Evolutionary conservation across 2,797 vertebrate species (phyloP), one percentile per base, ranked within the genome.

Genomic region (Pangasius mekongensis): DNA sequence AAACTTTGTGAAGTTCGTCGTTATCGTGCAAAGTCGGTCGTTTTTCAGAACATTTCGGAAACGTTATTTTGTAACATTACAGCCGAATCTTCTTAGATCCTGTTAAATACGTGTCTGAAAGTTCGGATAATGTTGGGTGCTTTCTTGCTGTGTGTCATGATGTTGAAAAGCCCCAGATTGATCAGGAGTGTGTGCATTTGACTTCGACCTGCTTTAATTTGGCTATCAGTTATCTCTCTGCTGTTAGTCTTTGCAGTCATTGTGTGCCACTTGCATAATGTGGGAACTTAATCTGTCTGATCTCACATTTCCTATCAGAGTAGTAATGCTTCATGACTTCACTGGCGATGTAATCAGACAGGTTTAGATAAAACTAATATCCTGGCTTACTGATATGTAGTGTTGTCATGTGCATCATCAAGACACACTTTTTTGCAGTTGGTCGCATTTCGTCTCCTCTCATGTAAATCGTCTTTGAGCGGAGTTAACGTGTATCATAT

Each of bases 261-360:
- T 86, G 39, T 76, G 39, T 47, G 56, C 56, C 49, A 39, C 16
- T 78, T 58, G 56, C 56, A n/a, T 49, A 69, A 83, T 54, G 30
- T 56, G 36, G 14, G 0, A 43, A 14, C 78, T 43, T 36, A 82
- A 87, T 77, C 86, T 54, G 30, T 64, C 86, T 86, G 52, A 89
- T 76, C 84, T 87, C 62, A 77, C 77, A 33, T 85, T 86, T 90
- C 76, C 67, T 58, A 62, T 69, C 71, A 84, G 49, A 39, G 43
- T 52, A 62, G 76, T 49, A 18, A 58, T 33, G 20, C 33, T 18
- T 39, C 18, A 33, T 74, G 84, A 83, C 67, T 30, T 87, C 73
- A 52, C 43, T 71, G 71, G 64, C 8, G 54, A 43, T 87, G 73
- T 88, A 49, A 84, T 90, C 80, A 52, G n/a, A 36, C 39, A n/a